Percentiles rank a stretch among this genome's conserved stretches.
Evolutionary conservation across 64 coral and sea anemone species (phyloP).

Genomic region (Trachythela sp.): DNA sequence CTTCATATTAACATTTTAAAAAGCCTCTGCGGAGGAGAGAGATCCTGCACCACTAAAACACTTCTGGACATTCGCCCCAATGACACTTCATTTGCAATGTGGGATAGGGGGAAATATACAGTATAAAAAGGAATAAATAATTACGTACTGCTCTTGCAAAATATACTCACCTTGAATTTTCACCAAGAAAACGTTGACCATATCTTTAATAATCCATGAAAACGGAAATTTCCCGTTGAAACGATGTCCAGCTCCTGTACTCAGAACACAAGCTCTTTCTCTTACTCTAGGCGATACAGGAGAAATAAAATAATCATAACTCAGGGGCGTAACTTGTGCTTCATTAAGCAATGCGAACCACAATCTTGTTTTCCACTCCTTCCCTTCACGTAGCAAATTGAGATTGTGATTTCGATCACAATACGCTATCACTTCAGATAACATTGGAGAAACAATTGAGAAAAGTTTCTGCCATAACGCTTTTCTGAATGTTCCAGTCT

Average conservation of each 20-base stretch:
- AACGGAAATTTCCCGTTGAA: conserved; percentile 66
- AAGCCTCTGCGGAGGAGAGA: too few relatives aligned
- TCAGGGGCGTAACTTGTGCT: conserved; percentile 22
- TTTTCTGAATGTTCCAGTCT: conserved; percentile 76
- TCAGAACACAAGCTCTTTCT: conserved; percentile 55
- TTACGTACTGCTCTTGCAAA: neutral
- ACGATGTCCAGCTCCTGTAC: conserved; percentile 42
- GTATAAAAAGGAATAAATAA: too few relatives aligned
- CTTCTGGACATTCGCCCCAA: too few relatives aligned
- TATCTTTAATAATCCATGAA: conserved; percentile 77
- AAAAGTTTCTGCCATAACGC: conserved; percentile 76
- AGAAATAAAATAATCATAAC: conserved; percentile 58
- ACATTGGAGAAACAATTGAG: conserved; percentile 60
- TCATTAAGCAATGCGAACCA: conserved; percentile 58
- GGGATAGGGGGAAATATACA: too few relatives aligned
- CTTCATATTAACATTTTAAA: too few relatives aligned
- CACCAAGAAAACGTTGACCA: neutral
- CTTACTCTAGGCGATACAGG: conserved; percentile 40
- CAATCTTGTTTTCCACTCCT: neutral
- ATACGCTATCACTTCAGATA: conserved; percentile 65
- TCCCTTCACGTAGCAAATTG: conserved; percentile 38
- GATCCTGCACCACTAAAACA: too few relatives aligned
- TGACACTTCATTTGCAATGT: too few relatives aligned
- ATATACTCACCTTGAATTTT: neutral
- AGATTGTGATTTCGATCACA: conserved; percentile 67